Base-by-base conservation (phyloP, 1,140 invertebrate genomes). In the Armadillidium nasatum region DNA sequence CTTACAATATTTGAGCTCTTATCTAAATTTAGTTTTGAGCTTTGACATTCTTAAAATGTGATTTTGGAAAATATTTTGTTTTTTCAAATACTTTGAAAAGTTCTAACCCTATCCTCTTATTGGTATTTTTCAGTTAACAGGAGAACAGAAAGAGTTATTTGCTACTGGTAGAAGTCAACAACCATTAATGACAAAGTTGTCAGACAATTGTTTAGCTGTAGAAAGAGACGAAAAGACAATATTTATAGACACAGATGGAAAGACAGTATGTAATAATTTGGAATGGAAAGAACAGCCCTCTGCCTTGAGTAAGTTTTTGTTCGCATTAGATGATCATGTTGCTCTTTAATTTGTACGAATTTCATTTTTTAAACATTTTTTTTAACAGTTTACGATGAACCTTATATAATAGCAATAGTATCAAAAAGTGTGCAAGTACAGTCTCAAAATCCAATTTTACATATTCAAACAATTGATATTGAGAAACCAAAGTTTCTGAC, bases 151-250 rank as follows among this genome's bases (percentile, higher is more conserved):
- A 83, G 93, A 94, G 82, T 86, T 97, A 21, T 96, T 96, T 85
- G 91, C 93, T 0, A 93, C 92, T 4, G 94, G 92, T 67, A 88
- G 91, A 84, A 91, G 91, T 68, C 87, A 90, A 33, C 95, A 98
- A 83, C 95, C 96, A 9, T 89, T 90, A 75, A 89, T 96, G 77
- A 89, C 90, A 1, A 90, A 90, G 84, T 85, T 95, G 78, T 89
- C 89, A 10, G 89, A 92, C 79, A 88, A 87, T 73, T 89, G 89
- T 11, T 91, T 95, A 83, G 89, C 92, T 21, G 85, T 95, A 15
- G 90, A 91, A 15, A 88, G 92, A 83, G 94, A 97, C 85, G 89
- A 90, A n/a, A 91, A 93, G 81, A 92, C 92, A 0, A 90, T 94
- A 77, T 86, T 95, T 33, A 90, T 95, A 79, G 89, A 94, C 83